Evolutionary conservation across 2,888 invertebrate genomes (phyloP).

Genomic region (Euzetes globulus): DNA sequence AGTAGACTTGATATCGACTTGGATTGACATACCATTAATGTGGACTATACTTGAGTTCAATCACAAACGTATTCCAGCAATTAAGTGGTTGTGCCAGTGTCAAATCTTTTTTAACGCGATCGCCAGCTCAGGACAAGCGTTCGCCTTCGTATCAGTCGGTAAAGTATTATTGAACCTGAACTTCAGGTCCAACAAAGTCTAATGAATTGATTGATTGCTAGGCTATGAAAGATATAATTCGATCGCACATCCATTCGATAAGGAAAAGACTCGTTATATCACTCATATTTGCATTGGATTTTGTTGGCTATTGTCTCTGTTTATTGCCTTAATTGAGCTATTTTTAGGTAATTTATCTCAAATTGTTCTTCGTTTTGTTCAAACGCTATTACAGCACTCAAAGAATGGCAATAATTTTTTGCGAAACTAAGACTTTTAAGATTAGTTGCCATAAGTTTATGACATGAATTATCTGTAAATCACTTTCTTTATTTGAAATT

Average conservation of each 20-base stretch:
- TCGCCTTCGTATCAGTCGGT: conserved; percentile 34
- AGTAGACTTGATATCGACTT: conserved; percentile 23
- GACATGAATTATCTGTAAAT: no score
- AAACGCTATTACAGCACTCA: neutral
- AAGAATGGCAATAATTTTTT: no score
- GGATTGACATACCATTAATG: conserved; percentile 33
- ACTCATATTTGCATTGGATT: conserved; percentile 20
- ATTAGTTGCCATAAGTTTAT: no score
- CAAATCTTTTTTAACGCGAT: conserved; percentile 33
- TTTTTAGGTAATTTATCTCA: conserved; percentile 15
- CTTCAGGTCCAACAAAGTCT: neutral
- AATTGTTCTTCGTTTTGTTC: neutral
- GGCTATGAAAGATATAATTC: conserved; percentile 35
- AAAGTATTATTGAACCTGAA: neutral
- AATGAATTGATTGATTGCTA: neutral
- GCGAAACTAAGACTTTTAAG: no score
- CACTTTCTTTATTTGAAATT: no score
- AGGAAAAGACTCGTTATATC: conserved; percentile 21
- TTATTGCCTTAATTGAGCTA: conserved; percentile 25
- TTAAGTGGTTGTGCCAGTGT: conserved; percentile 2
- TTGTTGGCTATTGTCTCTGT: conserved; percentile 23
- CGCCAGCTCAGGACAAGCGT: conserved; percentile 26
- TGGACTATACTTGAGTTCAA: conserved; percentile 30
- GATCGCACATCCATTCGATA: conserved; percentile 34
- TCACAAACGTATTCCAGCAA: neutral